These are phyloP conservation scores for Butorides virescens DNA, from an alignment of 2,113 vertebrate species.

Conservation along the genomic window DNA sequence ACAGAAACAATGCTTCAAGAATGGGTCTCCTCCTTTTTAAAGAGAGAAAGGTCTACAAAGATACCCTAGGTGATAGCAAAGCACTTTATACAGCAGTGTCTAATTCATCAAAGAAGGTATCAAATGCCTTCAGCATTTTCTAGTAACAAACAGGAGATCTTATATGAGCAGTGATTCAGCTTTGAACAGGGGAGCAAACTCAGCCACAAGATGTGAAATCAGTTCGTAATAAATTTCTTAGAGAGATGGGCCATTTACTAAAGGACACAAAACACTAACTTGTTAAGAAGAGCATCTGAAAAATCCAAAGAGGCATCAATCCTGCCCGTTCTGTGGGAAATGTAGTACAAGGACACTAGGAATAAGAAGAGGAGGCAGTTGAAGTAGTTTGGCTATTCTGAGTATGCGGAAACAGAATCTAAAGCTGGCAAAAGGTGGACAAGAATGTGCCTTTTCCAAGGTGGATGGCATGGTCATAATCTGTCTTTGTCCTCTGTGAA, in stretches of 20 bases:
- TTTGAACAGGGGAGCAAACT: not conserved
- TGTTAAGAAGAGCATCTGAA: not conserved
- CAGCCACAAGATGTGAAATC: constrained; percentile 3
- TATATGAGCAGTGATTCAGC: not conserved
- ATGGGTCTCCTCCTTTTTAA: not conserved
- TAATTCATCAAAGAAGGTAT: not conserved
- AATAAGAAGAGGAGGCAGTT: not conserved
- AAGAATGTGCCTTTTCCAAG: not conserved
- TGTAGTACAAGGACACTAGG: not conserved
- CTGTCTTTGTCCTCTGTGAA: not conserved
- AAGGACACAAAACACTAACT: not conserved
- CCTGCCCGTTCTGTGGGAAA: not conserved
- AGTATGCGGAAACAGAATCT: not conserved
- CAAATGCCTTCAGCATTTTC: not conserved
- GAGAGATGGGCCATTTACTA: not conserved
- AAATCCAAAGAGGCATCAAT: not conserved
- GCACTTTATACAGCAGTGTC: not conserved
- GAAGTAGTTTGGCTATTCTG: not conserved
- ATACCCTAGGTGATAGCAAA: not conserved
- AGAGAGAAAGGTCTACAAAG: not conserved
- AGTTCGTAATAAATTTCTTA: constrained; percentile 11
- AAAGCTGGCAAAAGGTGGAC: not conserved
- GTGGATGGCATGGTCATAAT: not conserved
- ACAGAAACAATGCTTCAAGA: not conserved
- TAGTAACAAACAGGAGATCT: not conserved